Evolutionary conservation across 2,888 invertebrate genomes (phyloP).

Genomic region (Agelastica alni): DNA sequence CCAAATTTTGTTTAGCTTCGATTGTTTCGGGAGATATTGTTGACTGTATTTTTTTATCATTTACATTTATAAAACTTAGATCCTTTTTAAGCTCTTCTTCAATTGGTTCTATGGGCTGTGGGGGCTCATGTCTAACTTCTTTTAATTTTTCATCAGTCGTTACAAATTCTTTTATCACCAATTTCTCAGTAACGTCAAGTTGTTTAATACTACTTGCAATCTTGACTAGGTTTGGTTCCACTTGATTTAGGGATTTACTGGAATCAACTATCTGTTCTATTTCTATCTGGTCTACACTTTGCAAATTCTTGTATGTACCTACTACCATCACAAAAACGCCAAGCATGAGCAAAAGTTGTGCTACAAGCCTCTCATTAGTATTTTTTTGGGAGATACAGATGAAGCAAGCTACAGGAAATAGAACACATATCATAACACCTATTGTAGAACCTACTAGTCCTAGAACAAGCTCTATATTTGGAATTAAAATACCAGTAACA

Average conservation of each 20-base stretch:
- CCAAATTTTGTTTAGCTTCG: slow-evolving; percentile 48
- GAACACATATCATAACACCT: slow-evolving; percentile 89
- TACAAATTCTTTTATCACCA: slow-evolving; percentile 6
- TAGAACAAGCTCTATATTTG: slow-evolving; percentile 92
- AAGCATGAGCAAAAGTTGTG: slow-evolving; percentile 79
- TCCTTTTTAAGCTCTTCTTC: slow-evolving; percentile 28
- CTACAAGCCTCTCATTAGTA: slow-evolving; percentile 79
- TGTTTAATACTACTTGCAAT: slow-evolving; percentile 9
- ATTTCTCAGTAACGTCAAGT: slow-evolving; percentile 15
- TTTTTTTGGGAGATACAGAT: slow-evolving; percentile 81
- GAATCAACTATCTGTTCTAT: slow-evolving; percentile 3
- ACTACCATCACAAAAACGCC: slow-evolving; percentile 88
- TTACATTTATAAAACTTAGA: neutral
- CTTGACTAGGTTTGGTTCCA: slow-evolving; percentile 8
- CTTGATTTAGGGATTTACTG: slow-evolving; percentile 6
- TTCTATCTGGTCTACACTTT: slow-evolving; percentile 58
- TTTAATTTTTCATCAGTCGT: slow-evolving; percentile 47
- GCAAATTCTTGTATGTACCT: slow-evolving; percentile 88
- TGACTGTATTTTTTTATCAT: neutral
- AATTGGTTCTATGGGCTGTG: slow-evolving; percentile 49
- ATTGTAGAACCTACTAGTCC: slow-evolving; percentile 95
- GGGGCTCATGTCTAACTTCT: slow-evolving; percentile 52
- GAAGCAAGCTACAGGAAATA: slow-evolving; percentile 91
- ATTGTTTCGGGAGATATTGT: neutral
- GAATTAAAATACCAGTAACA: slow-evolving; percentile 81